Evolutionary conservation across 2,888 invertebrate species (phyloP).

Genomic region (Digitonthophagus gazella): DNA sequence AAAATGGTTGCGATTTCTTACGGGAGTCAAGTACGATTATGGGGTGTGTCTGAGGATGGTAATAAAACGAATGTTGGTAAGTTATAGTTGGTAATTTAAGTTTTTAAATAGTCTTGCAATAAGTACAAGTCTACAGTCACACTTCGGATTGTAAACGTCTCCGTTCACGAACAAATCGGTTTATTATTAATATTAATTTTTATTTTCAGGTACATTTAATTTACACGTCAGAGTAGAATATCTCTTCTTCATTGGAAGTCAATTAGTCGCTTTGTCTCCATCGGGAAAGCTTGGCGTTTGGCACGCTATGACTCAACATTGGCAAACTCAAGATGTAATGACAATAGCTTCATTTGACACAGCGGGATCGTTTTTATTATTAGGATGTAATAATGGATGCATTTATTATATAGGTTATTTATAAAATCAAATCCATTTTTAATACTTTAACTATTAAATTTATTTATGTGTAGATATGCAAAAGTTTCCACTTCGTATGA

Average conservation of each 20-base stretch:
- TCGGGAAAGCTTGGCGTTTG: conserved; percentile 97
- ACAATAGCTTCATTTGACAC: conserved; percentile 96
- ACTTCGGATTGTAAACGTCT: neutral
- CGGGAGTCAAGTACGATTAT: conserved; percentile 71
- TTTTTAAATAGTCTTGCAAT: neutral
- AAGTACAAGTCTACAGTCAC: neutral
- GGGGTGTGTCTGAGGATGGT: conserved; percentile 79
- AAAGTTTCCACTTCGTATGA: conserved; percentile 97
- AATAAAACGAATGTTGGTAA: conserved; percentile 69
- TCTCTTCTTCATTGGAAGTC: conserved; percentile 95
- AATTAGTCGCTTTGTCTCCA: conserved; percentile 91
- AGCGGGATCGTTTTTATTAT: conserved; percentile 90
- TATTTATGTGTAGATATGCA: conserved; percentile 81
- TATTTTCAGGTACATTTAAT: conserved; percentile 76
- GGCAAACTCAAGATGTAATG: conserved; percentile 96
- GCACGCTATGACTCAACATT: conserved; percentile 98
- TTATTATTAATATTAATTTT: neutral
- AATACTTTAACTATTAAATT: too few species aligned
- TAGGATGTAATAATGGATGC: conserved; percentile 95
- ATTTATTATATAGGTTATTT: conserved; percentile 91
- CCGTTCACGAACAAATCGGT: neutral
- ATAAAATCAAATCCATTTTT: neutral
- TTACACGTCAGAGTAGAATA: conserved; percentile 91
- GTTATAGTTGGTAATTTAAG: conserved; percentile 22
- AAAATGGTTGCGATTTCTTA: conserved; percentile 85